A percentile compares a stretch with the other conserved stretches of the same genome.
Conservation (phyloP, 2,113 vertebrate genomes). For the Aramus guarauna region DNA sequence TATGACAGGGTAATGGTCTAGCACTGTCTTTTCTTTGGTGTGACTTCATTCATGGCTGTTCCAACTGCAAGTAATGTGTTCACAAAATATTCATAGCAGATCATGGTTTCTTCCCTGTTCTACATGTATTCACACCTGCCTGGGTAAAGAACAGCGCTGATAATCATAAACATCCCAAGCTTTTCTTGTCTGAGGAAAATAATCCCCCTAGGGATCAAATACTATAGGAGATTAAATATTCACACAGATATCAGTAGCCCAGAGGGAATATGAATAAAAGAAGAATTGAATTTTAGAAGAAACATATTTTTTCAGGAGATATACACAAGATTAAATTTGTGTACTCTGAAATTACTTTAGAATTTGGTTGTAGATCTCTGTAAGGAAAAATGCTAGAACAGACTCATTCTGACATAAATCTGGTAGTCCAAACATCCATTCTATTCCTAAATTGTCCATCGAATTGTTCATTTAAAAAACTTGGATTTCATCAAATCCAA, state of each 20-base stretch:
- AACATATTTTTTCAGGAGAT: neutral
- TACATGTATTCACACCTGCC: neutral
- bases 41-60: neutral
- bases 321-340: neutral
- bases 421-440: neutral
- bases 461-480: neutral
- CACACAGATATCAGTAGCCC: neutral
- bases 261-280: neutral
- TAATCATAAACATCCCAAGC: neutral
- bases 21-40: neutral
- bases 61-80: neutral
- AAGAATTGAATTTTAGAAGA: neutral
- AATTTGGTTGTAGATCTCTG: neutral
- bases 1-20: neutral
- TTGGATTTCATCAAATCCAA: neutral
- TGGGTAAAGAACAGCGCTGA: neutral
- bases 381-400: neutral
- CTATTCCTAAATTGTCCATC: neutral
- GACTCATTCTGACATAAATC: neutral
- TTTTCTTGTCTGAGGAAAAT: neutral
- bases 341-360: neutral
- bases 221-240: neutral
- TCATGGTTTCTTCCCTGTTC: neutral
- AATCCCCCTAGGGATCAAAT: neutral
- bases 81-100: neutral